A percentile compares a stretch with the other conserved stretches of the same genome.
These are phyloP conservation scores for Macrotis lagotis DNA, from an alignment of 2,113 vertebrate species.

Conservation along the genomic window DNA sequence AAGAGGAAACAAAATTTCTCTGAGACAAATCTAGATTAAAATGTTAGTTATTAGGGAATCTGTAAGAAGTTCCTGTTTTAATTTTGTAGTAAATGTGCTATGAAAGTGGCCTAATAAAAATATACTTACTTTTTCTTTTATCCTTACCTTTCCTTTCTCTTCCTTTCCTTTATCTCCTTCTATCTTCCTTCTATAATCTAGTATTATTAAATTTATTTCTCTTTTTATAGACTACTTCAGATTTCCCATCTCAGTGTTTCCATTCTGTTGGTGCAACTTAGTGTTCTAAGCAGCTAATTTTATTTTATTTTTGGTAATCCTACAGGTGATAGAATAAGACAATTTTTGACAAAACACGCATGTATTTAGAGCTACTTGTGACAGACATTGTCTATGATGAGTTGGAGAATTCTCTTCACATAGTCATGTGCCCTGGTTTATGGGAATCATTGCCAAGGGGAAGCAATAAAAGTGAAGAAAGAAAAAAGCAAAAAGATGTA, in stretches of 20 bases:
- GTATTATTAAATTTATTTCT: not conserved
- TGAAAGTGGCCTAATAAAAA: fast-evolving
- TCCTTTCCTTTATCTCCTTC: not conserved
- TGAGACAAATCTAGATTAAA: not conserved
- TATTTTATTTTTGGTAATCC: not conserved
- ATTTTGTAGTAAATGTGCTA: not conserved
- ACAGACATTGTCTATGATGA: not conserved
- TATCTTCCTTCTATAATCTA: not conserved
- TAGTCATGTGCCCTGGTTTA: not conserved
- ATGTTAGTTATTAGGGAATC: not conserved
- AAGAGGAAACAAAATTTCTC: not conserved
- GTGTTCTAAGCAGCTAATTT: constrained; percentile 17
- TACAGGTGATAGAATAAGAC: not conserved
- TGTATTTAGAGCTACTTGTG: not conserved
- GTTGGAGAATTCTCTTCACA: not conserved
- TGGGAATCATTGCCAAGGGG: not conserved
- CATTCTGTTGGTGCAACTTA: not conserved
- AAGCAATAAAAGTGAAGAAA: not conserved
- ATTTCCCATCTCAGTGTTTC: not conserved
- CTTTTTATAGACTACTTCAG: not conserved
- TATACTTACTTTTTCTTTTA: not conserved
- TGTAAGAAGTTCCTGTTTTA: not conserved
- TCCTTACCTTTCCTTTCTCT: not conserved
- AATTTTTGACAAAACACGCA: not conserved
- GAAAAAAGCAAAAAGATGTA: not conserved